Percentiles rank a stretch among this genome's conserved stretches.
Conservation (phyloP, 2,888 invertebrate genomes). For the Scaptomyza caliginosa region DNA sequence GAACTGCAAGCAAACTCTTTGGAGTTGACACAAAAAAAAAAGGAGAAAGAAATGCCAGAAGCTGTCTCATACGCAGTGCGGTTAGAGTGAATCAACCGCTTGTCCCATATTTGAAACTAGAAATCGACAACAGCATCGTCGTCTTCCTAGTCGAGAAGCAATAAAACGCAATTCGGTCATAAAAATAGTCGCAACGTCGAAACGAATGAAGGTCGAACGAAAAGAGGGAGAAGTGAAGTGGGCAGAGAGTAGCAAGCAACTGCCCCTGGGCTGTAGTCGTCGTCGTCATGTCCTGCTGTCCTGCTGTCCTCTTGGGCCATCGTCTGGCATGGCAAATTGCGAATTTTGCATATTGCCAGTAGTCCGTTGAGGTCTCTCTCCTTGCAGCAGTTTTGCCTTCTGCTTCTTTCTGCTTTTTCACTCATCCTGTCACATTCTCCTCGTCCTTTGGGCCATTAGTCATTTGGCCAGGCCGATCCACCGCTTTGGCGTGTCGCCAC, state of each 20-base stretch:
- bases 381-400: conserved; percentile 42
- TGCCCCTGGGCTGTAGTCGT: conserved; percentile 31
- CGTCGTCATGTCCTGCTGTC: too few species aligned
- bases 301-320: conserved; percentile 4
- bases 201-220: conserved; percentile 45
- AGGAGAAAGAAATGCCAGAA: neutral
- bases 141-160: conserved; percentile 47
- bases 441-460: conserved; percentile 59
- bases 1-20: conserved; percentile 27
- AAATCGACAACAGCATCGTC: conserved; percentile 26
- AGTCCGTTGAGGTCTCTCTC: conserved; percentile 26
- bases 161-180: conserved; percentile 81
- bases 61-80: conserved; percentile 46
- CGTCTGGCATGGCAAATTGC: conserved; percentile 74
- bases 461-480: conserved; percentile 55
- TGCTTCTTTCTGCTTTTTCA: conserved; percentile 17
- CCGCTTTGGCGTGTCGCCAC: conserved; percentile 77
- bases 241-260: conserved; percentile 17
- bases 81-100: conserved; percentile 13
- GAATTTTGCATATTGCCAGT: conserved; percentile 76
- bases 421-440: conserved; percentile 10
- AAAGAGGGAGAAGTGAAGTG: conserved; percentile 5
- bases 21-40: neutral
- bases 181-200: conserved; percentile 75
- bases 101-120: conserved; percentile 47